Percentiles rank a stretch among this genome's conserved stretches.
These are phyloP conservation scores for Leptopilina syphax DNA, from an alignment of 2,888 invertebrate genomes.

Conservation along the genomic window DNA sequence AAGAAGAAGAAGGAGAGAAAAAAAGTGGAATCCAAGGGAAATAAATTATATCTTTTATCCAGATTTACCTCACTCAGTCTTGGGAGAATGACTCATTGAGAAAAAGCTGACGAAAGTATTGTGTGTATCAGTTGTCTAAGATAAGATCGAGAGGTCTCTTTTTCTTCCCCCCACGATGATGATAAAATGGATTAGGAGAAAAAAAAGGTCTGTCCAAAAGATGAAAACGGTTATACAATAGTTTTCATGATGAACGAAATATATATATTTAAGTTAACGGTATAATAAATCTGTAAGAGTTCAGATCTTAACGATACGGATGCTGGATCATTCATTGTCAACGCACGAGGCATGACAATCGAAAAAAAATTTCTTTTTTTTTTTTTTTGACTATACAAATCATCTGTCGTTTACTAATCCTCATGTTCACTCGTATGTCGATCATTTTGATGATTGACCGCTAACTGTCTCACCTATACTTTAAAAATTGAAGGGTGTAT, in stretches of 20 bases:
- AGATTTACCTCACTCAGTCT: not conserved
- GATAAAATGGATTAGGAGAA: conserved; percentile 8
- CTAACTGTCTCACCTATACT: no score
- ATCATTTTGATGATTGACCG: no score
- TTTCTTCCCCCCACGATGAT: not conserved
- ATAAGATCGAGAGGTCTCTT: conserved; percentile 23
- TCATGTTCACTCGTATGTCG: not conserved
- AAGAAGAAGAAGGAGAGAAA: not conserved
- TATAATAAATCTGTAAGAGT: not conserved
- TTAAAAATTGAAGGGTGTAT: no score
- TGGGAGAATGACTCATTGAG: conserved; percentile 18
- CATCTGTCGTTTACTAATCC: conserved; percentile 36
- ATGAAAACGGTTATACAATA: conserved; percentile 19
- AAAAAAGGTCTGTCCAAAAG: conserved; percentile 24
- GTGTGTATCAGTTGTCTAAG: conserved; percentile 13
- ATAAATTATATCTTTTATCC: not conserved
- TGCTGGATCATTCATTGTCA: conserved; percentile 39
- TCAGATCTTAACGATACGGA: not conserved
- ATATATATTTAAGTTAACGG: not conserved
- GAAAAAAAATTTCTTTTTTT: no score
- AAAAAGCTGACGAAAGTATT: conserved; percentile 33
- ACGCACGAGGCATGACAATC: conserved; percentile 9
- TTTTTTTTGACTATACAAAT: not conserved
- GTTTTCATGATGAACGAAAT: not conserved
- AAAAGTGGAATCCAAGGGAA: not conserved